These are phyloP conservation scores for Porites lutea DNA, from an alignment of 64 coral and sea anemone genomes.

Conservation along the genomic window DNA sequence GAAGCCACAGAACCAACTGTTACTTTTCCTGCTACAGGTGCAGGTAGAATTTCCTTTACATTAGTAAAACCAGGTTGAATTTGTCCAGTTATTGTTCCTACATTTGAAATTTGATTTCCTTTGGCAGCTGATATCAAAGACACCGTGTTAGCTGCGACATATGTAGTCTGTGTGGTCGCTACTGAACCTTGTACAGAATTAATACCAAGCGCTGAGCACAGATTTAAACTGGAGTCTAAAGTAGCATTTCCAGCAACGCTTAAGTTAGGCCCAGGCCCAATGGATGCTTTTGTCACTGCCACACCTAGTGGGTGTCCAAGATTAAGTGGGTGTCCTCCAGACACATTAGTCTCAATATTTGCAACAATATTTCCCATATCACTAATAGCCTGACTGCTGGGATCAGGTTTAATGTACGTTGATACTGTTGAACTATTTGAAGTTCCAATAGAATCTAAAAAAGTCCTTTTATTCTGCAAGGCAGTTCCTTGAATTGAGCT, in stretches of 20 bases:
- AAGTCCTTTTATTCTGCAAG: constrained; percentile 50
- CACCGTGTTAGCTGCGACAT: constrained; percentile 51
- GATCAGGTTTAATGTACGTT: constrained; percentile 64
- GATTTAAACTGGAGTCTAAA: constrained; percentile 81
- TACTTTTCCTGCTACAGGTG: constrained; percentile 67
- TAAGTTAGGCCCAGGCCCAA: constrained; percentile 43
- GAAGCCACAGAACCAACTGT: constrained; percentile 46
- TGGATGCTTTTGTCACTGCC: constrained; percentile 33
- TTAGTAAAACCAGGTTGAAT: constrained; percentile 34
- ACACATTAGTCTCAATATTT: constrained; percentile 89
- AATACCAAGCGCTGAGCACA: constrained; percentile 62
- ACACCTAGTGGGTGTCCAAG: constrained; percentile 51
- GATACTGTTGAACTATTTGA: not conserved
- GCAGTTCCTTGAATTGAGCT: constrained; percentile 16
- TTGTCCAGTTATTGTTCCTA: constrained; percentile 31
- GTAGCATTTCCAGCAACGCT: constrained; percentile 31
- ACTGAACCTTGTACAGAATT: constrained; percentile 57
- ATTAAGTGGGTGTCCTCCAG: constrained; percentile 82
- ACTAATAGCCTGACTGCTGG: constrained; percentile 92
- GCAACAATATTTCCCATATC: constrained; percentile 97
- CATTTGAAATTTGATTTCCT: constrained; percentile 39
- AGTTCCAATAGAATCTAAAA: constrained; percentile 63
- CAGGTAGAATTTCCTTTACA: constrained; percentile 91
- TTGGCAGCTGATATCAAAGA: constrained; percentile 65
- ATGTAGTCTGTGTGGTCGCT: constrained; percentile 59